These are phyloP conservation scores for Bradypus variegatus DNA, from an alignment of 2,797 vertebrate species.

Conservation along the genomic window DNA sequence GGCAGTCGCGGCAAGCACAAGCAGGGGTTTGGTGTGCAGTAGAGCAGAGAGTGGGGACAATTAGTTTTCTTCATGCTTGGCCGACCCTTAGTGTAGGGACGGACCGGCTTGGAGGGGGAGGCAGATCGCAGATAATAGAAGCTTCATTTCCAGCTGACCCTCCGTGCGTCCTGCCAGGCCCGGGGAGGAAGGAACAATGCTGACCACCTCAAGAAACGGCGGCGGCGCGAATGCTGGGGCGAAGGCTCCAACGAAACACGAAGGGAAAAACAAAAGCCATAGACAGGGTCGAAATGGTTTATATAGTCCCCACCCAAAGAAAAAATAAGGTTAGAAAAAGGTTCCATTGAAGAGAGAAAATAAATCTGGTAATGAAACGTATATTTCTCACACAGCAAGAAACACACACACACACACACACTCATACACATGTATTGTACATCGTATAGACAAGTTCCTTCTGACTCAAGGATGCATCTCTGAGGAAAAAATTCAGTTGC, in stretches of 20 bases:
- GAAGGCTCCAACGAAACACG: background rate
- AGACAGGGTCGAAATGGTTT: slow-evolving; percentile 42
- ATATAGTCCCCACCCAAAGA: background rate
- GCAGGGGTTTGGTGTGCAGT: slow-evolving; percentile 67
- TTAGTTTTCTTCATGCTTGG: slow-evolving; percentile 98
- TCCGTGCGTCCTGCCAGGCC: slow-evolving; percentile 62
- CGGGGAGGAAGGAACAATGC: slow-evolving; percentile 64
- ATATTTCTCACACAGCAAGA: slow-evolving; percentile 25
- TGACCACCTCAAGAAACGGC: slow-evolving; percentile 60
- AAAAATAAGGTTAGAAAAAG: background rate
- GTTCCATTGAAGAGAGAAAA: slow-evolving; percentile 33
- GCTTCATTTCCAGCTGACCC: slow-evolving; percentile 95
- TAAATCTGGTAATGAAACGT: slow-evolving; percentile 35
- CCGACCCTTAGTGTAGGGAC: slow-evolving; percentile 89
- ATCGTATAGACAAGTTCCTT: slow-evolving; percentile 3
- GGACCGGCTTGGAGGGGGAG: slow-evolving; percentile 87
- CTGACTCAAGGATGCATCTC: background rate
- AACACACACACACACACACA: background rate
- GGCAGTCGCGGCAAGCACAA: slow-evolving; percentile 51
- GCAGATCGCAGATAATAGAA: slow-evolving; percentile 92
- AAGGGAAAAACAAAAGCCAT: slow-evolving; percentile 57
- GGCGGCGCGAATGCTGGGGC: background rate
- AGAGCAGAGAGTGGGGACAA: slow-evolving; percentile 90
- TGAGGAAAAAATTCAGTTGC: background rate
- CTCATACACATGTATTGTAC: background rate